Evolutionary conservation across 2,888 invertebrate species (phyloP).

Genomic region (Nudaria mundana): DNA sequence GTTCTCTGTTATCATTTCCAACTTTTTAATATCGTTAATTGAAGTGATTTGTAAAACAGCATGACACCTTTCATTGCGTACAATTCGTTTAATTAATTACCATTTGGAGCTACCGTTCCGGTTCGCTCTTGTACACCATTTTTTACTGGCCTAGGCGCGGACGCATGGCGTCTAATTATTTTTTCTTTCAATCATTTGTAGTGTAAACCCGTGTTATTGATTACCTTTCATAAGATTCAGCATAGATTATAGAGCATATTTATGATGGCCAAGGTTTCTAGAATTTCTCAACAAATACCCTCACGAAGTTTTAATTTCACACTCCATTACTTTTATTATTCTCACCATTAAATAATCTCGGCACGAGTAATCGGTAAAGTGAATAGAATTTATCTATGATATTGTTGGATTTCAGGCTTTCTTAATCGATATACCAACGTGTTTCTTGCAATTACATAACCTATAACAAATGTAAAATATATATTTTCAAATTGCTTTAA

Average conservation of each 20-base stretch:
- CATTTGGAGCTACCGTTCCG: constrained; percentile 75
- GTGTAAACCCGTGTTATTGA: constrained; percentile 20
- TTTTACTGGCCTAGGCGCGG: constrained; percentile 58
- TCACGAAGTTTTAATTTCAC: constrained; percentile 17
- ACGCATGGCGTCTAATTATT: constrained; percentile 53
- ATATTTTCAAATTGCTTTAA: constrained; percentile 21
- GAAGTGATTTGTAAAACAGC: constrained; percentile 82
- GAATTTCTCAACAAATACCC: constrained; percentile 9
- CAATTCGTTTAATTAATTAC: constrained; percentile 80
- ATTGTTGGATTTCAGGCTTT: constrained; percentile 22
- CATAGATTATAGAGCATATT: constrained; percentile 3
- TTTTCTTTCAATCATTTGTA: constrained; percentile 24
- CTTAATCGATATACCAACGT: constrained; percentile 18
- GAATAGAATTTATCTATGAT: constrained; percentile 17
- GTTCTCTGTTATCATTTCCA: constrained; percentile 63
- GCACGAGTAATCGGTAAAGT: constrained; percentile 13
- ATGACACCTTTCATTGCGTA: constrained; percentile 80
- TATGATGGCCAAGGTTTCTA: constrained; percentile 4
- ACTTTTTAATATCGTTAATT: constrained; percentile 81
- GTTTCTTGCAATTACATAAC: constrained; percentile 24
- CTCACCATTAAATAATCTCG: constrained; percentile 9
- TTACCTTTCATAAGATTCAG: constrained; percentile 7
- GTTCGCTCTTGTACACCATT: constrained; percentile 61
- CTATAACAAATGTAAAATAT: constrained; percentile 15
- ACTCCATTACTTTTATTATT: constrained; percentile 17